A percentile compares a stretch with the other conserved stretches of the same genome.
phyloP scores from a whole-genome alignment of 2,797 vertebrate genomes.

The Gephyroberyx darwinii region DNA sequence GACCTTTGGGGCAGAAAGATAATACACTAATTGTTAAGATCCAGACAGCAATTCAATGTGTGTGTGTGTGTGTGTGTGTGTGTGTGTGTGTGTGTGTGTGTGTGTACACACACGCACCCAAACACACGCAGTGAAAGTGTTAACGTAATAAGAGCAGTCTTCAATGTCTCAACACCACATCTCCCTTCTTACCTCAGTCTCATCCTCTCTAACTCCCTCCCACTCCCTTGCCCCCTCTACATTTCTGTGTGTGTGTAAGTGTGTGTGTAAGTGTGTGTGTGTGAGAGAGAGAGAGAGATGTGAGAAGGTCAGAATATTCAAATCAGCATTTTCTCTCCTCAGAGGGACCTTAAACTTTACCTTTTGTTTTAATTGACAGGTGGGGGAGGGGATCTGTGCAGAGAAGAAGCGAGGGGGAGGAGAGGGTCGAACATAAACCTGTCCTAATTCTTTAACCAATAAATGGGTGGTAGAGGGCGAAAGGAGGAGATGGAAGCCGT shows the following conservation, averaged over 20 bases:
- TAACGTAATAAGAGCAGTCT: slow-evolving; percentile 42
- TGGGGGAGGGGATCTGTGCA: slow-evolving; percentile 12
- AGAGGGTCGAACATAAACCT: neutral
- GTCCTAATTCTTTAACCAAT: neutral
- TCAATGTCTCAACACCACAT: neutral
- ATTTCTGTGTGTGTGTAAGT: slow-evolving; percentile 12
- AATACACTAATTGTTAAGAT: slow-evolving; percentile 58
- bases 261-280: slow-evolving; percentile 15
- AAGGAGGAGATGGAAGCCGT: slow-evolving; percentile 1
- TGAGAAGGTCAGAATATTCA: slow-evolving; percentile 64
- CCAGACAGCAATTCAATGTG: slow-evolving; percentile 43
- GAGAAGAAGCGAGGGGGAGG: neutral
- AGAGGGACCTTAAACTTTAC: slow-evolving; percentile 55
- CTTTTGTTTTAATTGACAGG: slow-evolving; percentile 59
- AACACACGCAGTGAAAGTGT: slow-evolving; percentile 30
- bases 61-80: slow-evolving; percentile 29
- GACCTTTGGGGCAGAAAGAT: slow-evolving; percentile 57
- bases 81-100: slow-evolving; percentile 24
- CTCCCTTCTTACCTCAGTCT: neutral
- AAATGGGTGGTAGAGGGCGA: neutral
- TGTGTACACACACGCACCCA: slow-evolving; percentile 8
- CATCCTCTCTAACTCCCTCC: slow-evolving; percentile 8
- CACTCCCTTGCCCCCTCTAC: slow-evolving; percentile 23
- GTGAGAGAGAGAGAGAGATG: slow-evolving; percentile 1
- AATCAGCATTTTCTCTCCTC: slow-evolving; percentile 47